Percentiles rank a stretch among this genome's conserved stretches.
Conservation (phyloP, 2,888 invertebrate genomes). For the Mayetiola destructor region DNA sequence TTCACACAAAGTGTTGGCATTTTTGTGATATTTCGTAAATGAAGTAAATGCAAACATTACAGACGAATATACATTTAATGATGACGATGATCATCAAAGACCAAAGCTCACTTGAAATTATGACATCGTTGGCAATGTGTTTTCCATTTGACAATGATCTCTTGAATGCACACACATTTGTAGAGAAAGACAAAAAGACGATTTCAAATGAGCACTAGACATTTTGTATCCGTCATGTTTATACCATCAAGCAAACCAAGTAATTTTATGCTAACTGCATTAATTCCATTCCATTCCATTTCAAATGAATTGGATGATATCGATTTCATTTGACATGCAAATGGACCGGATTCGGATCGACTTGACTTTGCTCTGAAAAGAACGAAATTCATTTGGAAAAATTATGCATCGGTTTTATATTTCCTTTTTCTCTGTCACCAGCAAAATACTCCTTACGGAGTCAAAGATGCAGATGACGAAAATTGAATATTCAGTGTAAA, state of each 20-base stretch:
- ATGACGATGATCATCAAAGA: too few relatives aligned
- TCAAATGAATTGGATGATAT: not conserved
- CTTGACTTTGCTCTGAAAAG: not conserved
- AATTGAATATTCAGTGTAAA: conserved; percentile 1
- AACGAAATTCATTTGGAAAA: not conserved
- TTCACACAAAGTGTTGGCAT: too few relatives aligned
- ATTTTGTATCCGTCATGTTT: too few relatives aligned
- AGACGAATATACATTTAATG: too few relatives aligned
- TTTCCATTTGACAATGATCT: too few relatives aligned
- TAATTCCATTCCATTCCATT: not conserved
- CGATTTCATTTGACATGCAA: conserved; percentile 13
- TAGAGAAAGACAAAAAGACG: not conserved
- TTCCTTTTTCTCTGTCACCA: not conserved
- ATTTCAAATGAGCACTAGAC: too few relatives aligned
- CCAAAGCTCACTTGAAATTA: not conserved
- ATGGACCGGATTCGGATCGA: not conserved
- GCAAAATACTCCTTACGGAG: too few relatives aligned
- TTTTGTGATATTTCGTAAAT: too few relatives aligned
- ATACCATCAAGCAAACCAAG: too few relatives aligned
- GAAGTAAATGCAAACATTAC: too few relatives aligned
- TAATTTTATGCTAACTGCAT: too few relatives aligned
- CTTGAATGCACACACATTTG: not conserved
- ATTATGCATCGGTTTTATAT: not conserved
- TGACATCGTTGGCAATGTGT: conserved; percentile 6
- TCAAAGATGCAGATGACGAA: not conserved